Evolutionary conservation across 2,888 invertebrate genomes (phyloP), one percentile per base, ranked within the genome.

Genomic region (Meghimatium bilineatum): DNA sequence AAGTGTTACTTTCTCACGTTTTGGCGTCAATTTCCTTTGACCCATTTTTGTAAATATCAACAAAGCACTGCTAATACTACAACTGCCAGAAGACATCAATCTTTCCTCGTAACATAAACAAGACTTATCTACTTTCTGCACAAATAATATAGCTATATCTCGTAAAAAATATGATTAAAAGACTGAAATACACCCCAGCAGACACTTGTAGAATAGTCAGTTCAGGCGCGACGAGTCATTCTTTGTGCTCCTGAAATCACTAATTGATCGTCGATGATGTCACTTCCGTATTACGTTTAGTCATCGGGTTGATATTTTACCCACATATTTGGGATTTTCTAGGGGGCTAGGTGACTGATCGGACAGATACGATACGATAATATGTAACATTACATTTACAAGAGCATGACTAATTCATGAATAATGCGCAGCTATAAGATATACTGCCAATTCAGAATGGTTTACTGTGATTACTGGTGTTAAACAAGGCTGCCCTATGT

Each of bases 251-350:
- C n/a, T 6, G 36, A 5, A 72, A 72, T n/a, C 8, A 29, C 6
- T 26, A 20, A 75, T 75, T 75, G 75, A 75, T 75, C 52, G 10
- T 2, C 23, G 32, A 52, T 74, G 75, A 75, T 17, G 75, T 75
- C 75, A 75, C 75, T 75, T 75, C 75, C 75, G 75, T 26, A 34
- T 34, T 29, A 5, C n/a, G 75, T 75, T 75, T 29, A 75, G 75
- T 75, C 75, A 75, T 75, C 75, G 8, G 20, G 32, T 66, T 17
- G 32, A 66, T 66, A 66, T 66, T 32, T 66, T 32, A 66, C 63
- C 26, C 20, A n/a, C 23, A 63, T 63, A n/a, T 3, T n/a, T 63
- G 26, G n/a, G n/a, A n/a, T n/a, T n/a, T n/a, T n/a, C n/a, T n/a
- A n/a, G n/a, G n/a, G n/a, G n/a, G 3, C 63, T 63, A 5, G 29